Evolutionary conservation across 37 sponge, comb jelly and placozoan species (phyloP), one percentile per base, ranked within the genome.

Genomic region (Diacarnus erythraeanus): DNA sequence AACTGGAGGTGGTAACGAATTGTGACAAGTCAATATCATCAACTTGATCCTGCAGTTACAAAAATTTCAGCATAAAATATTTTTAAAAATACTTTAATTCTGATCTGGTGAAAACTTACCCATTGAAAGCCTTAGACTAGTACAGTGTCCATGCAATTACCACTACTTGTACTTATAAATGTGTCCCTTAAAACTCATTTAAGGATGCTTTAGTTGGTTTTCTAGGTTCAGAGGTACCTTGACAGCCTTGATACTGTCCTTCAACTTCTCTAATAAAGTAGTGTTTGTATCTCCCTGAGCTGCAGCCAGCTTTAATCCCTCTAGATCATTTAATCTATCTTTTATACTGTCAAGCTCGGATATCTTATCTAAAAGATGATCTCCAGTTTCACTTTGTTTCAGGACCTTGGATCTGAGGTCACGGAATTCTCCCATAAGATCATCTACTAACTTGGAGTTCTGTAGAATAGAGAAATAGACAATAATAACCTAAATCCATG

Each of bases 391-490:
- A 0, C 51, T 57, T 23, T 21, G 0, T 41, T 72, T 51, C 27
- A 36, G 35, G 8, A 79, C 74, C 5, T 78, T 63, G 26, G 78
- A 74, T 72, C 72, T 87, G 26, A 84, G 40, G 0, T 38, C 57
- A 29, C 84, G 79, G 17, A 92, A 35, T 51, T 92, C 85, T 26
- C 88, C 92, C 0, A 92, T 72, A 23, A 92, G 58, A 25, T 87
- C 85, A 76, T 92, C 92, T 33, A 92, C 80, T 39, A 92, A 25
- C 21, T 56, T 74, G 31, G 89, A 47, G 51, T 6, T 47, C 51
- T 47, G 51, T 47, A 12, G 12, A 47, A 12, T 47, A 47, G 10
- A 47, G 10, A 12, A 47, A 47, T 47, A 47, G 12, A 47, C 10
- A 47, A 47, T 47, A 47, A 6, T 15, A 15, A 12, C 12, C 12